These are phyloP conservation scores for Poecile montanus DNA, from an alignment of 2,797 vertebrate genomes.

Conservation along the genomic window DNA sequence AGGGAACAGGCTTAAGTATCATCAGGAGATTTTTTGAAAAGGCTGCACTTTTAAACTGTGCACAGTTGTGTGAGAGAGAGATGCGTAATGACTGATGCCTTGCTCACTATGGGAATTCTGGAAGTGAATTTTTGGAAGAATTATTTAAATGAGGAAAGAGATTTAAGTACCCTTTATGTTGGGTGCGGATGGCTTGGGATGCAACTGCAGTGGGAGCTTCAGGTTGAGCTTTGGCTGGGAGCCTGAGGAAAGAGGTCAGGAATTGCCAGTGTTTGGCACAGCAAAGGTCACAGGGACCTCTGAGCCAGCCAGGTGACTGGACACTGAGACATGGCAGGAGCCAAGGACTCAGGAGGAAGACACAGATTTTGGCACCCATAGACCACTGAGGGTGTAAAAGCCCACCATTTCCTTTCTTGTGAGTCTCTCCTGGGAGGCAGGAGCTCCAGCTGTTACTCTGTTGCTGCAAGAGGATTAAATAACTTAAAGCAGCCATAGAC, in stretches of 20 bases:
- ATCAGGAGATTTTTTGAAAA: background rate
- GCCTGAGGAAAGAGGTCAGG: background rate
- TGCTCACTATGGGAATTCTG: background rate
- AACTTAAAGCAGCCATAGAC: fast-evolving
- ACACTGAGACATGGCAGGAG: background rate
- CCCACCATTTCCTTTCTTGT: background rate
- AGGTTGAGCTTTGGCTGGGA: background rate
- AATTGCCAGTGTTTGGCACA: background rate
- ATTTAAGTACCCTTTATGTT: background rate
- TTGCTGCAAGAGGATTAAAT: background rate
- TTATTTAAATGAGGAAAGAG: background rate
- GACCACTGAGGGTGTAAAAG: background rate
- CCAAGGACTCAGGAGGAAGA: background rate
- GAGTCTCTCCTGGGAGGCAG: background rate
- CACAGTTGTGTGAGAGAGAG: background rate
- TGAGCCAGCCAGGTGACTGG: background rate
- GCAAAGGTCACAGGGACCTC: background rate
- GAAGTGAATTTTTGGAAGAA: background rate
- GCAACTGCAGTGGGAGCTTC: background rate
- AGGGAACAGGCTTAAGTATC: background rate
- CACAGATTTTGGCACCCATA: background rate
- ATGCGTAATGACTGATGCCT: background rate
- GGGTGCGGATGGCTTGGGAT: fast-evolving
- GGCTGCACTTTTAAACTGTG: background rate
- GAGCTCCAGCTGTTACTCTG: background rate